These are phyloP conservation scores for Melanaphis sacchari DNA, from an alignment of 1,140 invertebrate genomes.

Conservation along the genomic window DNA sequence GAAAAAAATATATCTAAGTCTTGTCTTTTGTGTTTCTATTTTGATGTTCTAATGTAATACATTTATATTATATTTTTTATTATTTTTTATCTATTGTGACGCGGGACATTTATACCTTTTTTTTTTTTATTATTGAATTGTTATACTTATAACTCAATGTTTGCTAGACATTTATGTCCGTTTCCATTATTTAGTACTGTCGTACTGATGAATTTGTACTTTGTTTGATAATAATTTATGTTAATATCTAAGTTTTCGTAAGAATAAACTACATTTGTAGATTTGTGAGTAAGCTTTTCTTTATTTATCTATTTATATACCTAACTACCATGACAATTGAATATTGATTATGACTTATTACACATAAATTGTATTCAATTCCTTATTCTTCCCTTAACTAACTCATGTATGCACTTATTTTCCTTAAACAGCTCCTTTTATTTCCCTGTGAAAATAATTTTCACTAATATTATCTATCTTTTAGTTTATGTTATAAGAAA, in stretches of 20 bases:
- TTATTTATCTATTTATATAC: background rate
- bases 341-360: background rate
- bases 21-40: constrained; percentile 40
- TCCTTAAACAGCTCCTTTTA: background rate
- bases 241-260: background rate
- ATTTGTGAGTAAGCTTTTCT: background rate
- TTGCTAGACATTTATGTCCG: background rate
- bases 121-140: background rate
- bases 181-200: constrained; percentile 38
- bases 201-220: constrained; percentile 23
- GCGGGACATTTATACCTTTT: background rate
- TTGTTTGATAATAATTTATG: background rate
- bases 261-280: constrained; percentile 26
- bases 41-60: background rate
- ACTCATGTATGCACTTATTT: background rate
- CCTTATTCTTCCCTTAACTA: background rate
- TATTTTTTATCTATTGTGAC: background rate
- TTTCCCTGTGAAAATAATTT: background rate
- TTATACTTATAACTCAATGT: background rate
- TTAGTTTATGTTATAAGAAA: background rate
- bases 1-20: background rate
- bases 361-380: background rate
- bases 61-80: background rate
- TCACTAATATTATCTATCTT: background rate
- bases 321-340: background rate